These are phyloP conservation scores for Platysteira castanea DNA, from an alignment of 2,113 vertebrate species.

Conservation along the genomic window DNA sequence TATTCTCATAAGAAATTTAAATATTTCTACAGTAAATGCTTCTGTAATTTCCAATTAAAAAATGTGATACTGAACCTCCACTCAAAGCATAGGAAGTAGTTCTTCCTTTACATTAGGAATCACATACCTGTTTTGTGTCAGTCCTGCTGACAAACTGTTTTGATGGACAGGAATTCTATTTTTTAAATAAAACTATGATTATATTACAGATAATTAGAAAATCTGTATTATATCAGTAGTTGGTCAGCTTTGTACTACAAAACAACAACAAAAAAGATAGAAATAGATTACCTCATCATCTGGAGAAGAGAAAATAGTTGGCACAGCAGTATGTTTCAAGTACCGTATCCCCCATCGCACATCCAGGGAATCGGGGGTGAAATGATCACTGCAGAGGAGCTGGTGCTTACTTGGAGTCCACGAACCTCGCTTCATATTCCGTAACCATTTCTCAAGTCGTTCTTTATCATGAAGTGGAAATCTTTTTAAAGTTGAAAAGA, in stretches of 20 bases:
- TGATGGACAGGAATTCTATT: neutral
- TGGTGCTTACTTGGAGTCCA: constrained; percentile 88
- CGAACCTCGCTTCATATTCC: constrained; percentile 81
- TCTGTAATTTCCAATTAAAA: neutral
- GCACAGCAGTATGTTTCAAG: constrained; percentile 82
- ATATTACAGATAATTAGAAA: neutral
- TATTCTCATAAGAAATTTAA: neutral
- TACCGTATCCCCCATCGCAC: constrained; percentile 88
- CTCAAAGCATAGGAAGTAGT: neutral
- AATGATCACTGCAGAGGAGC: constrained; percentile 87
- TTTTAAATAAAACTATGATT: neutral
- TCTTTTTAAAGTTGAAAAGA: constrained; percentile 57
- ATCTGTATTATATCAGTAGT: neutral
- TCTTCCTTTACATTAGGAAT: neutral
- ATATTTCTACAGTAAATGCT: neutral
- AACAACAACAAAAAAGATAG: neutral
- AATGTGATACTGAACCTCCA: neutral
- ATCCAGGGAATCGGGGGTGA: constrained; percentile 84
- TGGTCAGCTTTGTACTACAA: neutral
- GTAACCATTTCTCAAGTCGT: constrained; percentile 83
- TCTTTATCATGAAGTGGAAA: constrained; percentile 85
- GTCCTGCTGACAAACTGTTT: neutral
- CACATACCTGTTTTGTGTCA: neutral
- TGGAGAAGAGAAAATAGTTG: constrained; percentile 79
- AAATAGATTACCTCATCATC: constrained; percentile 68